phyloP scores from a whole-genome alignment of 2,113 vertebrate species.

The Herpailurus yagouaroundi region DNA sequence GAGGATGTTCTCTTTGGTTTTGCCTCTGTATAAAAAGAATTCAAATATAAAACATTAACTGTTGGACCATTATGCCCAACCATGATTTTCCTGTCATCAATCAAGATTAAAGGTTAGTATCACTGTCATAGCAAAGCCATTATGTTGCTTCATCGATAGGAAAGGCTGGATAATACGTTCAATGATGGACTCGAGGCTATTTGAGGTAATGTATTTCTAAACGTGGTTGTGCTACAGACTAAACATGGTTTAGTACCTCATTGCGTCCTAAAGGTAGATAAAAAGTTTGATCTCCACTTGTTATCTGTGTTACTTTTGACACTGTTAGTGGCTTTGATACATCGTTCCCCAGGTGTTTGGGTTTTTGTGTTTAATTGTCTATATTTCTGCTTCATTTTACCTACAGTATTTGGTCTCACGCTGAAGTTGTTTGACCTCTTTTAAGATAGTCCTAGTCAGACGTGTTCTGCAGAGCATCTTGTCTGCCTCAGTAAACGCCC shows the following conservation, averaged over 20 bases:
- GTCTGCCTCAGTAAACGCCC: constrained; percentile 19
- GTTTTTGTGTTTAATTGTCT: neutral
- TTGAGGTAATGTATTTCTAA: constrained; percentile 70
- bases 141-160: constrained; percentile 64
- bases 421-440: neutral
- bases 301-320: neutral
- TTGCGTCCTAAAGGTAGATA: neutral
- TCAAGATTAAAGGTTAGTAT: constrained; percentile 50
- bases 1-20: constrained; percentile 41
- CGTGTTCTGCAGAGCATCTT: neutral
- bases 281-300: constrained; percentile 32
- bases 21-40: constrained; percentile 60
- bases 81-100: constrained; percentile 24
- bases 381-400: constrained; percentile 42
- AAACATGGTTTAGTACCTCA: neutral
- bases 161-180: constrained; percentile 35
- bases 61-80: neutral
- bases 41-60: constrained; percentile 48
- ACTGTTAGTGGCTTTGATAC: constrained; percentile 12
- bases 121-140: constrained; percentile 26
- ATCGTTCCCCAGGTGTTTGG: constrained; percentile 6
- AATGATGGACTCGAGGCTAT: constrained; percentile 49
- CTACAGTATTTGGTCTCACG: neutral
- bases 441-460: neutral
- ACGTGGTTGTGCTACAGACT: neutral